phyloP scores from a whole-genome alignment of 2,113 vertebrate species.

The Natator depressus region DNA sequence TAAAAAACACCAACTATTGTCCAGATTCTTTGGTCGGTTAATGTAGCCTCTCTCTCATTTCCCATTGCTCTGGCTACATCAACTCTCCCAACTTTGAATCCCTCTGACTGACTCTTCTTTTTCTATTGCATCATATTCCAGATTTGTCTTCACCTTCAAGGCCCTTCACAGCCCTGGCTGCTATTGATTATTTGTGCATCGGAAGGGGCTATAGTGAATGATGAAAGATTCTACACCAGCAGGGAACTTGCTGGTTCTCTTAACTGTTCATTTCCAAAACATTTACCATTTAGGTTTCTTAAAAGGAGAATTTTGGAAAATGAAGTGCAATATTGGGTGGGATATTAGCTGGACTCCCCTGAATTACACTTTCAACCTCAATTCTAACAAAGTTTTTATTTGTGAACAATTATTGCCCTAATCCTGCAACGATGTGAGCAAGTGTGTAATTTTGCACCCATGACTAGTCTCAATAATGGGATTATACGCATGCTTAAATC shows the following conservation, averaged over 20 bases:
- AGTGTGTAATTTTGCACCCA: background rate
- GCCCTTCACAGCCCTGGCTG: background rate
- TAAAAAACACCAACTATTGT: background rate
- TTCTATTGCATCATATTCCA: too few species aligned
- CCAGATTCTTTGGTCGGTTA: background rate
- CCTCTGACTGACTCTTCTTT: too few species aligned
- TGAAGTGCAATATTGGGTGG: background rate
- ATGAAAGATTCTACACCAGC: background rate
- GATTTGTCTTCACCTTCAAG: too few species aligned
- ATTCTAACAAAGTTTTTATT: background rate
- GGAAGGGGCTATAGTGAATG: background rate
- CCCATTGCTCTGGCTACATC: background rate
- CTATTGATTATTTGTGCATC: background rate
- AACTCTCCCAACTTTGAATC: background rate
- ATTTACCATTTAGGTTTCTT: background rate
- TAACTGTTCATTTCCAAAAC: fast-evolving
- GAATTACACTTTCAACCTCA: background rate
- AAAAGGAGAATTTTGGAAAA: background rate
- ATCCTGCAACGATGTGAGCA: background rate
- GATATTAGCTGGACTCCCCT: background rate
- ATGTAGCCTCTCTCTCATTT: background rate
- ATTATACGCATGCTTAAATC: background rate
- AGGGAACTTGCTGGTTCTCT: background rate
- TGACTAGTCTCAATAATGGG: background rate
- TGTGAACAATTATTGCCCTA: background rate